phyloP scores from a whole-genome alignment of 1,140 invertebrate genomes.

The Diachasmimorpha longicaudata region DNA sequence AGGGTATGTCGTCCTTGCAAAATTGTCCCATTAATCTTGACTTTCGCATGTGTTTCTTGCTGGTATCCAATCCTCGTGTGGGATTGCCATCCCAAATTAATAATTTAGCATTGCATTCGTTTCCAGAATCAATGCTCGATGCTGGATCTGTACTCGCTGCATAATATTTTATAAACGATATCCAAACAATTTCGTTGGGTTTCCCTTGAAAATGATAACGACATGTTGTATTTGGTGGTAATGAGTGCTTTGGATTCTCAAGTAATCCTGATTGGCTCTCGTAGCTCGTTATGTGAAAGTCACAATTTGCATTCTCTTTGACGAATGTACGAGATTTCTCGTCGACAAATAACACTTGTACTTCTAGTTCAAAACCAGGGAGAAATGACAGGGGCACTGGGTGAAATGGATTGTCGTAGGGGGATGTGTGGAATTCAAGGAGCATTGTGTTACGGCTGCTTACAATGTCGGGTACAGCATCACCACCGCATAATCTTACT shows the following conservation, averaged over 20 bases:
- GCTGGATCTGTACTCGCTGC: slow-evolving; percentile 70
- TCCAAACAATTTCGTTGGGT: slow-evolving; percentile 79
- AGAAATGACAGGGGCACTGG: slow-evolving; percentile 77
- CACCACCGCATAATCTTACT: slow-evolving; percentile 82
- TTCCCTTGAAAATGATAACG: slow-evolving; percentile 71
- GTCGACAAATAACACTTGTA: slow-evolving; percentile 78
- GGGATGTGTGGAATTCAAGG: slow-evolving; percentile 82
- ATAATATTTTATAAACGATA: slow-evolving; percentile 84
- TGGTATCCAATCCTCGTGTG: slow-evolving; percentile 28
- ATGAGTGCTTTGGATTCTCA: slow-evolving; percentile 81
- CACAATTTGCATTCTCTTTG: slow-evolving; percentile 74
- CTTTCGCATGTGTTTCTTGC: slow-evolving; percentile 46
- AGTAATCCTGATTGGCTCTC: slow-evolving; percentile 73
- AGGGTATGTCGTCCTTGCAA: slow-evolving; percentile 76
- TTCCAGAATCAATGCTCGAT: slow-evolving; percentile 68
- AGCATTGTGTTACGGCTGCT: slow-evolving; percentile 79
- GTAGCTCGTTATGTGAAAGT: slow-evolving; percentile 77
- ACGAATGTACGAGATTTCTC: slow-evolving; percentile 77
- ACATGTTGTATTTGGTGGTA: slow-evolving; percentile 86
- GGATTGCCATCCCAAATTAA: slow-evolving; percentile 77
- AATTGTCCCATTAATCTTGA: slow-evolving; percentile 74
- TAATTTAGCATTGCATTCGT: slow-evolving; percentile 76
- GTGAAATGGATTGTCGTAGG: slow-evolving; percentile 82
- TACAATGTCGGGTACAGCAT: slow-evolving; percentile 80
- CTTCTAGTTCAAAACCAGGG: slow-evolving; percentile 81